Evolutionary conservation across 1,140 invertebrate genomes (phyloP).

Genomic region (Brachystomella parvula): DNA sequence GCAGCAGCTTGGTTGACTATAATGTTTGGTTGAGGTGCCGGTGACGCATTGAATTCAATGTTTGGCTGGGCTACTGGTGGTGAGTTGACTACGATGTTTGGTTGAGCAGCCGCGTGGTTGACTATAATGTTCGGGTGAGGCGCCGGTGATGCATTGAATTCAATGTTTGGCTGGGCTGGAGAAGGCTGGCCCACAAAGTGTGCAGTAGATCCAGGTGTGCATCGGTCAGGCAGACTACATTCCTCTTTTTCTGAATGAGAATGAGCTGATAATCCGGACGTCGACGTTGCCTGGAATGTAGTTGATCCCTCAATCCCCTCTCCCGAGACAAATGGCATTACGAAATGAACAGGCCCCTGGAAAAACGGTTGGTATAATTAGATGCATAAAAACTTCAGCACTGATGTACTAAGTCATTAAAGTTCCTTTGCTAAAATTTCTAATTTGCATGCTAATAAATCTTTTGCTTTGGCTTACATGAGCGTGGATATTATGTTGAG

Average conservation of each 20-base stretch:
- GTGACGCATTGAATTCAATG: too few species aligned
- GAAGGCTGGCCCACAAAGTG: not conserved
- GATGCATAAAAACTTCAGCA: not conserved
- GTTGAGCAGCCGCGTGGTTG: not conserved
- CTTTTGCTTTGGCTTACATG: not conserved
- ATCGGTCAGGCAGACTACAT: not conserved
- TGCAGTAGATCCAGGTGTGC: not conserved
- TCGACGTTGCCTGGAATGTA: not conserved
- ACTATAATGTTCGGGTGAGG: not conserved
- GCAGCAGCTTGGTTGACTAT: not conserved
- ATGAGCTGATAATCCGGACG: too few species aligned
- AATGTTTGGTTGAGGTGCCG: not conserved
- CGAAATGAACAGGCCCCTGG: not conserved
- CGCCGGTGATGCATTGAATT: not conserved
- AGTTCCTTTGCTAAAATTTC: not conserved
- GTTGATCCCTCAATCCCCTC: not conserved
- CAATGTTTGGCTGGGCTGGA: not conserved
- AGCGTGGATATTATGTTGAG: not conserved
- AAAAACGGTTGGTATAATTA: slow-evolving; percentile 1
- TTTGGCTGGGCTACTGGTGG: not conserved
- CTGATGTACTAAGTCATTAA: not conserved
- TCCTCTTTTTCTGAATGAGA: slow-evolving; percentile 10
- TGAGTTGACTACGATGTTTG: not conserved
- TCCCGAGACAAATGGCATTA: not conserved
- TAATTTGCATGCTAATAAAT: too few species aligned